Percentiles rank a stretch among this genome's conserved stretches.
phyloP scores from a whole-genome alignment of 2,113 vertebrate species.

The Copsychus sechellarum region DNA sequence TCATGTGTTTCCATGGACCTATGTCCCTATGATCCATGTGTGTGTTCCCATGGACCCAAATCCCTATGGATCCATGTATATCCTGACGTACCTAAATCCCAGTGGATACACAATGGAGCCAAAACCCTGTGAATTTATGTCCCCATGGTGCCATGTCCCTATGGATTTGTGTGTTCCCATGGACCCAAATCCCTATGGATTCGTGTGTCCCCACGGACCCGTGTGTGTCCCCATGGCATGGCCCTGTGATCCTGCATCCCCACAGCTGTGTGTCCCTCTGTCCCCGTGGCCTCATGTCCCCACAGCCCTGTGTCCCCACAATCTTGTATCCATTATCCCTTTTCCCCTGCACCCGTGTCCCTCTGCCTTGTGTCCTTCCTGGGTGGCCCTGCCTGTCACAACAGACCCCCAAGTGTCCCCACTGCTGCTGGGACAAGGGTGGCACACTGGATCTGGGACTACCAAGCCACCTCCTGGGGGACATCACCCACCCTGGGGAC shows the following conservation, averaged over 20 bases:
- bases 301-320: not conserved
- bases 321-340: not conserved
- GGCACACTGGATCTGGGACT: not conserved
- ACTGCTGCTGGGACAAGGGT: not conserved
- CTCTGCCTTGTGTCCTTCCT: not conserved
- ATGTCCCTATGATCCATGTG: too few relatives aligned
- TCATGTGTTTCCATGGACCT: too few relatives aligned
- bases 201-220: fast-evolving
- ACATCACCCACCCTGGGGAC: not conserved
- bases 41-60: too few relatives aligned
- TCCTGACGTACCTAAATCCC: too few relatives aligned
- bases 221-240: not conserved
- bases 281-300: too few relatives aligned
- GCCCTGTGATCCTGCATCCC: too few relatives aligned
- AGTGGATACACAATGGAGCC: too few relatives aligned
- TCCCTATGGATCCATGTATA: not conserved
- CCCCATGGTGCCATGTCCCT: too few relatives aligned
- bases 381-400: not conserved
- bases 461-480: not conserved
- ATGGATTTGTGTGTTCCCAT: too few relatives aligned
- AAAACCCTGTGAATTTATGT: too few relatives aligned
- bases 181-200: not conserved
- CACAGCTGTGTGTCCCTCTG: not conserved
- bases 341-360: not conserved
- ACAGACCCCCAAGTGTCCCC: not conserved